Conservation (phyloP, 2,888 invertebrate species). For the Brachypalpus laphriformis region DNA sequence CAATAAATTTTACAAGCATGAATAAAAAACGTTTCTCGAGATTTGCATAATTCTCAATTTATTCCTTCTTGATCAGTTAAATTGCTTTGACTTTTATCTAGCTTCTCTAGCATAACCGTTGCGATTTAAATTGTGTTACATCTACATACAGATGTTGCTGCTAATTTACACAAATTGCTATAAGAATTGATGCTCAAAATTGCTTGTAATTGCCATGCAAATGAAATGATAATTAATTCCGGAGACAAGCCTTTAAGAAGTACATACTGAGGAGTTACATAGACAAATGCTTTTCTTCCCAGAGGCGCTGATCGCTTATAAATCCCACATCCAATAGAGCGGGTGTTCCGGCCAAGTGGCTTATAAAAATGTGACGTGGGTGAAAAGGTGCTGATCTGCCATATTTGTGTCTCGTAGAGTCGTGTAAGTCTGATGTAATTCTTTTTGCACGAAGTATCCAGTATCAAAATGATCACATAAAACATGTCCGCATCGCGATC, state of each 20-base stretch:
- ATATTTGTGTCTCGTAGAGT: background rate
- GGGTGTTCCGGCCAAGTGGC: conserved; percentile 2
- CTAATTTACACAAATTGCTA: conserved; percentile 58
- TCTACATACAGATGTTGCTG: conserved; percentile 4
- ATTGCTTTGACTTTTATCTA: conserved; percentile 42
- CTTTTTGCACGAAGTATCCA: background rate
- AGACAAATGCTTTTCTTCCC: conserved; percentile 18
- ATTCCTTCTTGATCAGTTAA: conserved; percentile 48
- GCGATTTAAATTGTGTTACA: conserved; percentile 43
- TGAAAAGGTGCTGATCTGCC: conserved; percentile 1
- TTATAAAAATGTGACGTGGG: conserved; percentile 22
- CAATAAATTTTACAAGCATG: conserved; percentile 42
- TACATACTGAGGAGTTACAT: background rate
- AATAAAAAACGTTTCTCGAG: conserved; percentile 19
- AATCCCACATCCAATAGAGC: conserved; percentile 3
- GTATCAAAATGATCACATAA: background rate
- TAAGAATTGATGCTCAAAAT: conserved; percentile 54
- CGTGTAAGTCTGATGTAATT: background rate
- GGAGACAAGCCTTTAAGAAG: conserved; percentile 18
- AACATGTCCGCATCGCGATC: background rate
- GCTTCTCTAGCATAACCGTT: conserved; percentile 8
- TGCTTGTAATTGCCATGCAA: conserved; percentile 60
- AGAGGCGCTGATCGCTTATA: conserved; percentile 29
- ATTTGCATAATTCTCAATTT: conserved; percentile 73
- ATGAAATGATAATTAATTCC: conserved; percentile 56